Evolutionary conservation across 2,888 invertebrate species (phyloP), one percentile per base, ranked within the genome.

Genomic region (Crepidodera aurea): DNA sequence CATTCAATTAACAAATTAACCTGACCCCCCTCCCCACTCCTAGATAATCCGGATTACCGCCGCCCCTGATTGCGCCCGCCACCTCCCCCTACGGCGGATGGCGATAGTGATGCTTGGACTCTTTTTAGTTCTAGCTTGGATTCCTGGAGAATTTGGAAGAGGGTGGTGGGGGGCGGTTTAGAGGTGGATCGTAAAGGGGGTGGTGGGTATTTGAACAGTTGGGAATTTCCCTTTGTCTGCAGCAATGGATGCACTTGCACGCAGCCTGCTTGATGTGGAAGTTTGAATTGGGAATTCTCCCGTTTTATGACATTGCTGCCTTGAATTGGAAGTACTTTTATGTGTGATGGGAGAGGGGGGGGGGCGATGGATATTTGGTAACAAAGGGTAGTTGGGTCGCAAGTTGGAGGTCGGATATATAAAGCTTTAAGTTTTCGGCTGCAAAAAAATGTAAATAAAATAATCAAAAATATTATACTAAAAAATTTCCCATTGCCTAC

Each of bases 171-270:
- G 22, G 6, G n/a, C n/a, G n/a, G n/a, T n/a, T n/a, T n/a, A n/a
- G 27, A n/a, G 46, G 19, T 8, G 27, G 48, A n/a, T 39, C n/a
- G 48, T 25, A 25, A 12, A 48, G 57, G 39, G 39, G 48, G 34
- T 34, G 48, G 57, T 34, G 53, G 48, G 48, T 57, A 57, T 57
- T 57, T 57, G 57, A 57, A 57, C 57, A 57, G 57, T 57, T 57
- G 57, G 57, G 57, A 57, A 57, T 57, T 57, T 57, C 48, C 48
- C 57, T 57, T 57, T 57, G 57, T 57, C 57, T 57, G 57, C 57
- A 48, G 57, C 16, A 57, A 57, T 57, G 48, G 57, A 57, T 57
- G 57, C 57, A 57, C 57, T 57, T 57, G 48, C 48, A 57, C 57
- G 57, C 57, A 57, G 57, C 48, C 39, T 50, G 57, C 57, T 57